Evolutionary conservation across 1,140 invertebrate species (phyloP).

Genomic region (Sitodiplosis mosellana): DNA sequence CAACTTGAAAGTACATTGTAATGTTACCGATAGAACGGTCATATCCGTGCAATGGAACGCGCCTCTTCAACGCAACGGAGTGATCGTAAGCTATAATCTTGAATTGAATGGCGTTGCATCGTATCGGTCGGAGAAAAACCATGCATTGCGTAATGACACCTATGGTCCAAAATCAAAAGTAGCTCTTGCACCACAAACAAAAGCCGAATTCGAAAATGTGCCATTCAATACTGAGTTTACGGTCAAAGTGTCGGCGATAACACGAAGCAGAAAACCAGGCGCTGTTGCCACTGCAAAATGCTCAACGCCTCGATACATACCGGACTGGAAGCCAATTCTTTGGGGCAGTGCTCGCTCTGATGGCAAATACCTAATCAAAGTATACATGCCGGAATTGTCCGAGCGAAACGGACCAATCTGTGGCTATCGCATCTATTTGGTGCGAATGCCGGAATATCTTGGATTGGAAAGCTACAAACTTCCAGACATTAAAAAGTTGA

Average conservation of each 20-base stretch:
- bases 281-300: conserved; percentile 33
- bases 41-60: conserved; percentile 49
- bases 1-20: conserved; percentile 12
- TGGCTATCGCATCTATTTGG: conserved; percentile 62
- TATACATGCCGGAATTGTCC: conserved; percentile 51
- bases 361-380: conserved; percentile 43
- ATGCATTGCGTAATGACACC: conserved; percentile 28
- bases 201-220: conserved; percentile 25
- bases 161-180: conserved; percentile 38
- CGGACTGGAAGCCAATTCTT: conserved; percentile 40
- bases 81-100: conserved; percentile 37
- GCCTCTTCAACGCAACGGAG: conserved; percentile 51
- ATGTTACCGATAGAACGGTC: conserved; percentile 41
- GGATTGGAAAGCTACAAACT: conserved; percentile 44
- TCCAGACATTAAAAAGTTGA: conserved; percentile 42
- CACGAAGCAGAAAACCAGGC: conserved; percentile 45
- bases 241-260: conserved; percentile 48
- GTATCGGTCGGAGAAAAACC: conserved; percentile 36
- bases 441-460: conserved; percentile 35
- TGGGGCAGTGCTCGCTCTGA: conserved; percentile 52
- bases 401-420: conserved; percentile 75
- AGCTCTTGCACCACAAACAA: conserved; percentile 25
- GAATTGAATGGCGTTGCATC: conserved; percentile 36
- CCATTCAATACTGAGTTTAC: conserved; percentile 66
- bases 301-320: conserved; percentile 45